Conservation (phyloP, 2,797 vertebrate genomes). For the Enteromius afrohamiltoni region DNA sequence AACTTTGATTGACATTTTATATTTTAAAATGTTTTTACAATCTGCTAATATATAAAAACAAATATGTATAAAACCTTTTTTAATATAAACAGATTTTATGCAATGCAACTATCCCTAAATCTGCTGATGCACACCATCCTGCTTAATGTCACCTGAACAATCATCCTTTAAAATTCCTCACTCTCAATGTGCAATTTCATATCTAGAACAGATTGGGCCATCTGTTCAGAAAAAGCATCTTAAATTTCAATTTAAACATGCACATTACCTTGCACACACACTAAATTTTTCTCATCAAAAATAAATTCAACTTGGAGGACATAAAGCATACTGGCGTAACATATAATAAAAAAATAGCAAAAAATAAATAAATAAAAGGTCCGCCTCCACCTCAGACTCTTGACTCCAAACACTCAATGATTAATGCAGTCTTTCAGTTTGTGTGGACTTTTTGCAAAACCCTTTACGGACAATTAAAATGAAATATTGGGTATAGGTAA, state of each 20-base stretch:
- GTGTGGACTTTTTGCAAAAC: constrained; percentile 54
- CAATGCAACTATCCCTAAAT: too few relatives aligned
- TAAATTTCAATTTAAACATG: neutral
- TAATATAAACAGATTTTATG: too few relatives aligned
- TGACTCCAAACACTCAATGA: constrained; percentile 50
- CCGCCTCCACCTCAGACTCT: neutral
- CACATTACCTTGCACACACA: neutral
- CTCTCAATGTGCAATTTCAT: neutral
- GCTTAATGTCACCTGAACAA: neutral
- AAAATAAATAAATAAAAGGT: neutral
- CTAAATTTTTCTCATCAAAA: neutral
- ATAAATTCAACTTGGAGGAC: neutral
- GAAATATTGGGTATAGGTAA: constrained; percentile 15
- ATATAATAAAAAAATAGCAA: neutral
- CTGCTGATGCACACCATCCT: too few relatives aligned
- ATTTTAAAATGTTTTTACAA: too few relatives aligned
- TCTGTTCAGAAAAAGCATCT: neutral
- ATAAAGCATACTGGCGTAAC: neutral
- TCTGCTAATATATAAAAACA: too few relatives aligned
- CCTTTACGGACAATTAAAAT: constrained; percentile 23
- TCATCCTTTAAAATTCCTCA: neutral
- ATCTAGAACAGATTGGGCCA: neutral
- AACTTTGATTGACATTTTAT: too few relatives aligned
- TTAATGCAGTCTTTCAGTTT: constrained; percentile 47
- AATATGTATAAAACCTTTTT: too few relatives aligned